Base-by-base conservation (phyloP, 30 jellyfish, hydroid and myxozoan genomes). In the Sanderia malayensis region DNA sequence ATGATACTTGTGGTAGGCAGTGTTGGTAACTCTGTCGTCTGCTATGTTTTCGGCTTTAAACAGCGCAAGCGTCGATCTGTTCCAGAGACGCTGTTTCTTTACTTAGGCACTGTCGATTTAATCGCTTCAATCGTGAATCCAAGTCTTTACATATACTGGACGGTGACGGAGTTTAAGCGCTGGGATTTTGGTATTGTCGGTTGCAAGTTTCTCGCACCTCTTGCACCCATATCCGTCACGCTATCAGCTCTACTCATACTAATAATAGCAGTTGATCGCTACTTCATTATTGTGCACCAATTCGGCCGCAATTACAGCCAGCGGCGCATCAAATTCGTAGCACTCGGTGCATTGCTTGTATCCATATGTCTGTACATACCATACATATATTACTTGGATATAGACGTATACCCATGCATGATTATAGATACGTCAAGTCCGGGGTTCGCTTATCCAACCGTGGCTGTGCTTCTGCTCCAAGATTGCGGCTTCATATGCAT, bases 131-230 rank as follows among this genome's bases (percentile, higher is more conserved):
- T 84, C 15, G 67, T 85, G 27, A 92, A 92, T 53, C 98, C 98
- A 31, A 33, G 77, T 2, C 49, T 92, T 31, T 92, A 58, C 37
- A 44, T 82, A 0, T 84, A 92, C 66, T 79, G 95, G 96, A 79
- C 92, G 15, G 46, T 84, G 25, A 92, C 96, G 0, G 62, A 55
- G 19, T 72, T 71, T 33, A 25, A 68, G 27, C 59, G 79, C 32
- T 92, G 98, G 98, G 95, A 84, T 67, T 84, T 84, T 41, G 96
- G 98, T 32, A 77, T 69, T 45, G 63, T 91, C 21, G 96, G 93
- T 13, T 92, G 98, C 87, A 92, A 84, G 81, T 18, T 85, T 25
- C 81, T 84, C 23, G 83, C 81, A 22, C 83, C 94, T 19, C 28
- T 92, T 29, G 95, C 93, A 22, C 86, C 95, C 20, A 71, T 75